Conservation (phyloP, 1,140 invertebrate species). For the Pararge aegeria region DNA sequence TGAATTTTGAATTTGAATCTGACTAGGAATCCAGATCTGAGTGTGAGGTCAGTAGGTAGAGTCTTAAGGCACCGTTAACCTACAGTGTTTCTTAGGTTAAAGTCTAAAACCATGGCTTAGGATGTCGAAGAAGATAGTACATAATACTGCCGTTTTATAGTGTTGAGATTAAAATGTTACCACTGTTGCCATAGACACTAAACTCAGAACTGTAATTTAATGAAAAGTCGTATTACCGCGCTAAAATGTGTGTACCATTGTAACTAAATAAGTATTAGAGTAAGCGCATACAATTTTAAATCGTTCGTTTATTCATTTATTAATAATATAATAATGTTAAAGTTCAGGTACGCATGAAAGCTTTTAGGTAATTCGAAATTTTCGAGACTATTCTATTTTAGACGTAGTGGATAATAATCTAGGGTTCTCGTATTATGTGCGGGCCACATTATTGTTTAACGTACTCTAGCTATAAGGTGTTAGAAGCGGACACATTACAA, state of each 20-base stretch:
- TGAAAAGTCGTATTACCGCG: neutral
- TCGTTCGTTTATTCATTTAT: neutral
- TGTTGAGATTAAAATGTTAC: neutral
- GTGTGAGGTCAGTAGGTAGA: no score
- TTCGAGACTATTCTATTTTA: neutral
- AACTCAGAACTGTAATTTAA: neutral
- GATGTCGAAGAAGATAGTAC: no score
- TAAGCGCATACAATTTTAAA: neutral
- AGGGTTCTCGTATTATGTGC: neutral
- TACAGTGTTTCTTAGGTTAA: no score
- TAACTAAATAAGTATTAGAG: constrained; percentile 1
- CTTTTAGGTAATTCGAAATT: neutral
- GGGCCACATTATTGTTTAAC: no score
- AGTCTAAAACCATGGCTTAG: no score
- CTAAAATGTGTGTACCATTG: neutral
- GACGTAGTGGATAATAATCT: neutral
- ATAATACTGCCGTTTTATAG: no score
- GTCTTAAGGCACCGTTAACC: no score
- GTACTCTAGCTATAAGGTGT: no score
- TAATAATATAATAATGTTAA: constrained; percentile 2
- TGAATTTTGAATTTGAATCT: no score
- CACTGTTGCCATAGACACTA: neutral
- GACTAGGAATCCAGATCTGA: no score
- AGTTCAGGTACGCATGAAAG: neutral
- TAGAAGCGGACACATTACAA: no score